phyloP scores from a whole-genome alignment of 2,797 vertebrate genomes.

The Pangasius sanitwongsei region DNA sequence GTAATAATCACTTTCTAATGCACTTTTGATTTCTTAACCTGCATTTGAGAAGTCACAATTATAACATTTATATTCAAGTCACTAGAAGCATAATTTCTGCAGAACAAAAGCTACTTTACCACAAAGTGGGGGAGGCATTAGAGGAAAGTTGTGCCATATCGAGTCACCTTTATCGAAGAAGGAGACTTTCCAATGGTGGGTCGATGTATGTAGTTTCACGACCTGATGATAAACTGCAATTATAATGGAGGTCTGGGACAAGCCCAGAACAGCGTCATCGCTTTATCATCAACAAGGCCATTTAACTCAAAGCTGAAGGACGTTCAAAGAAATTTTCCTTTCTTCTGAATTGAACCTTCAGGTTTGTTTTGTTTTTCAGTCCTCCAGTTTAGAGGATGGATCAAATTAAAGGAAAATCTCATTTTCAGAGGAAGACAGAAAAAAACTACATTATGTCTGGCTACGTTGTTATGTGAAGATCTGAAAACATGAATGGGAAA shows the following conservation, averaged over 20 bases:
- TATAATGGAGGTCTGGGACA: constrained; percentile 61
- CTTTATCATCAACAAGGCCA: constrained; percentile 54
- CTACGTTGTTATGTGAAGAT: not conserved
- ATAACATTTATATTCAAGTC: not conserved
- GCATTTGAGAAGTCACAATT: constrained; percentile 4
- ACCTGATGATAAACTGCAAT: constrained; percentile 60
- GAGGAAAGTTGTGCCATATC: constrained; percentile 25
- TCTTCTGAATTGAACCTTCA: not conserved
- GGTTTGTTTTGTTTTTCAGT: not conserved
- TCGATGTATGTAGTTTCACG: constrained; percentile 51
- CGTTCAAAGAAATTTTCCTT: not conserved
- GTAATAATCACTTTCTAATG: constrained; percentile 1
- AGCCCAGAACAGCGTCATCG: constrained; percentile 52
- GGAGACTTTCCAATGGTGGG: constrained; percentile 38
- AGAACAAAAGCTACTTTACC: constrained; percentile 21
- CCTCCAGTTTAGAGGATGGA: not conserved
- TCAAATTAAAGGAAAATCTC: not conserved
- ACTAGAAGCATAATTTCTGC: not conserved
- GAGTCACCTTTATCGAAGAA: constrained; percentile 42
- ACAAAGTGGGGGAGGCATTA: not conserved
- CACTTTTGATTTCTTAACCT: not conserved
- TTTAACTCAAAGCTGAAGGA: constrained; percentile 63
- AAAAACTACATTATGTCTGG: not conserved
- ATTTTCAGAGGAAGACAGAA: not conserved
- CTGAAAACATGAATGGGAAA: not conserved